A percentile compares a stretch with the other conserved stretches of the same genome.
phyloP scores from a whole-genome alignment of 1,140 invertebrate species.

The Bombus sibiricus region DNA sequence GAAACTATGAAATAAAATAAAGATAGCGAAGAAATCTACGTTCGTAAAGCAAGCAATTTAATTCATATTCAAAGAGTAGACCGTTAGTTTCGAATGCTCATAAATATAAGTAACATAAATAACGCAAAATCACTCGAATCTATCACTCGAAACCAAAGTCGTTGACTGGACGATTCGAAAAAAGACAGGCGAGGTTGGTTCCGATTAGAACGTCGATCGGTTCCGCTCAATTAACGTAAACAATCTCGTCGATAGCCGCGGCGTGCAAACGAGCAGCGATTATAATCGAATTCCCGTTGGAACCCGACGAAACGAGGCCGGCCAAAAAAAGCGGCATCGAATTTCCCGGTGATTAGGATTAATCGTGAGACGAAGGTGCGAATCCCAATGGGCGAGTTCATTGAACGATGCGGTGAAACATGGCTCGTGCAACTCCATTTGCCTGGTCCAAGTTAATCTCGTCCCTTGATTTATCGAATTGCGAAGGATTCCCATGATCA shows the following conservation, averaged over 20 bases:
- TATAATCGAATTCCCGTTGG: slow-evolving; percentile 14
- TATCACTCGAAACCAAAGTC: background rate
- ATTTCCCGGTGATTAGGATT: slow-evolving; percentile 34
- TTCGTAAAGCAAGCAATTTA: too few relatives aligned
- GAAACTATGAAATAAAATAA: too few relatives aligned
- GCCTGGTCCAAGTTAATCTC: slow-evolving; percentile 5
- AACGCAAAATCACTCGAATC: background rate
- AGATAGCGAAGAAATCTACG: too few relatives aligned
- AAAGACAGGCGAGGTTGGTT: background rate
- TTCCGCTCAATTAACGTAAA: slow-evolving; percentile 4
- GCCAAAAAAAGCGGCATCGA: background rate
- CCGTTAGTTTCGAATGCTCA: too few relatives aligned
- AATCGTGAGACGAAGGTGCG: slow-evolving; percentile 36
- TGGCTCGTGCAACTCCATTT: background rate
- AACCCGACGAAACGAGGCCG: background rate
- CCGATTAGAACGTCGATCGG: background rate
- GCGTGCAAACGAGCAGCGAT: background rate
- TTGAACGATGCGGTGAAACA: slow-evolving; percentile 11
- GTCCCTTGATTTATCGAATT: background rate
- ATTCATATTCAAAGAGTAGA: too few relatives aligned
- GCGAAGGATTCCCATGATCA: background rate
- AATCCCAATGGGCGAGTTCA: background rate
- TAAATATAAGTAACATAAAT: too few relatives aligned
- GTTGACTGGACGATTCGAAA: background rate
- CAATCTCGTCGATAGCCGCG: background rate